phyloP scores from a whole-genome alignment of 2,888 invertebrate genomes.

The Protophormia terraenovae region DNA sequence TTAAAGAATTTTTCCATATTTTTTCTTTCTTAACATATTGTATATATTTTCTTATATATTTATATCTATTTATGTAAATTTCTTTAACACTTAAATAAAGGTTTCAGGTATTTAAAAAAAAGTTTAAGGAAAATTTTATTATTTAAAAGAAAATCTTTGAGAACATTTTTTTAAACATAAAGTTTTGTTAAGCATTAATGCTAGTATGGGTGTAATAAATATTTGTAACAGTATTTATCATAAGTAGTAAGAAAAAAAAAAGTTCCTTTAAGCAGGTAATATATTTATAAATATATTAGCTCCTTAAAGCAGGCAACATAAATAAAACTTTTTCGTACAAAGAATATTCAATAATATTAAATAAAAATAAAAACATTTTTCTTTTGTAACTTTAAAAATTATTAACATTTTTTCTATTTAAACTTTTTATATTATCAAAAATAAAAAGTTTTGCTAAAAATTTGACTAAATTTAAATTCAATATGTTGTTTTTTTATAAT shows the following conservation, averaged over 20 bases:
- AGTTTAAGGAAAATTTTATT: constrained; percentile 14
- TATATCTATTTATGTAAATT: background rate
- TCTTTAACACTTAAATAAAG: background rate
- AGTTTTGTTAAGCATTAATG: background rate
- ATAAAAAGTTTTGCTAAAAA: too few relatives aligned
- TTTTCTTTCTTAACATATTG: background rate
- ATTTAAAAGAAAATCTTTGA: background rate
- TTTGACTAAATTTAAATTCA: too few relatives aligned
- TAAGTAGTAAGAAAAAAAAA: too few relatives aligned
- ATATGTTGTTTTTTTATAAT: too few relatives aligned
- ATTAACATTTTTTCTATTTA: background rate
- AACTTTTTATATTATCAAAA: too few relatives aligned
- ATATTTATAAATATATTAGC: background rate
- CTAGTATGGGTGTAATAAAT: background rate
- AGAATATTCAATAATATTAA: background rate
- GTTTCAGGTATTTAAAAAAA: background rate
- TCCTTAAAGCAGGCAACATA: constrained; percentile 8
- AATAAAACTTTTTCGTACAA: background rate
- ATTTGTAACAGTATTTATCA: background rate
- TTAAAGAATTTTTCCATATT: background rate
- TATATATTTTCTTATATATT: background rate
- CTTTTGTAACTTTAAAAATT: background rate
- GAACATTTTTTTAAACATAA: background rate
- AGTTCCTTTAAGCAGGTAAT: background rate
- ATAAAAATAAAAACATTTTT: background rate